Conservation (phyloP, 2,888 invertebrate genomes). For the Melikaiella ostensackeni region DNA sequence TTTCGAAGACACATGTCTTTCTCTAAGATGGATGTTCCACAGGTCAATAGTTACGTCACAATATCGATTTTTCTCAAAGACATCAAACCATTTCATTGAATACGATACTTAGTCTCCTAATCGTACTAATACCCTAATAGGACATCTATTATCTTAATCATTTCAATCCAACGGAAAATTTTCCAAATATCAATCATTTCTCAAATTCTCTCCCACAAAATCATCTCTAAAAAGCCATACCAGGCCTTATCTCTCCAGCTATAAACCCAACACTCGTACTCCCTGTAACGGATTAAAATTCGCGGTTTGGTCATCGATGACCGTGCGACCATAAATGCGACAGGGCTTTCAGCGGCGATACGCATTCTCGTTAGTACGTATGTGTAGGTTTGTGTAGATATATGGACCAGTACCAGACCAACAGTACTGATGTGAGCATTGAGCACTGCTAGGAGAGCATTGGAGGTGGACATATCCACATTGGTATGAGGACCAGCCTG, state of each 20-base stretch:
- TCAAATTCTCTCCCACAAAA: neutral
- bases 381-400: slow-evolving; percentile 37
- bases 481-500: slow-evolving; percentile 40
- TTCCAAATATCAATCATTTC: neutral
- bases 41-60: too few relatives aligned
- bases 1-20: too few relatives aligned
- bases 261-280: neutral
- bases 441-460: slow-evolving; percentile 26
- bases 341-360: slow-evolving; percentile 48
- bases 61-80: too few relatives aligned
- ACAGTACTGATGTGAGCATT: slow-evolving; percentile 13
- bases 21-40: too few relatives aligned
- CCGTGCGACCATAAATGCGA: slow-evolving; percentile 37
- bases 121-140: too few relatives aligned
- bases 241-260: neutral
- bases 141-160: neutral
- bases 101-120: too few relatives aligned
- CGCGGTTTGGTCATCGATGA: slow-evolving; percentile 32
- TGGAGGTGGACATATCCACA: slow-evolving; percentile 29
- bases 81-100: too few relatives aligned
- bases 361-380: slow-evolving; percentile 48
- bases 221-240: neutral
- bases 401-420: slow-evolving; percentile 13
- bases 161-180: neutral
- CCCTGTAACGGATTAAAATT: slow-evolving; percentile 37